Evolutionary conservation across 2,797 vertebrate species (phyloP).

Genomic region (Dallia pectoralis): DNA sequence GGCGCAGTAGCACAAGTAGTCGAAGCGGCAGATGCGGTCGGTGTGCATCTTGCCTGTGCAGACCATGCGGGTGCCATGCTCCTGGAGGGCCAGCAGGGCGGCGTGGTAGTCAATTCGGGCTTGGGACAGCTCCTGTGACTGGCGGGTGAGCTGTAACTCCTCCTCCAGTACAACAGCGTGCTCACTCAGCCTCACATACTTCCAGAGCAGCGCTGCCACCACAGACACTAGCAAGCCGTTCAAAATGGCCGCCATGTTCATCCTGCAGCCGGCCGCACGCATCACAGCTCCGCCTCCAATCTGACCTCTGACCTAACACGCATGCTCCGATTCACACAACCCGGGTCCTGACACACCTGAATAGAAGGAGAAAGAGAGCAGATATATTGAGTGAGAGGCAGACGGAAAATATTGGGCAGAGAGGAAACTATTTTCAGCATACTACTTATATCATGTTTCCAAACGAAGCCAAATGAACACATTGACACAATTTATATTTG

Average conservation of each 20-base stretch:
- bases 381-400: neutral
- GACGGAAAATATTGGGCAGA: neutral
- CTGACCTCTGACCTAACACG: slow-evolving; percentile 41
- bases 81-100: slow-evolving; percentile 85
- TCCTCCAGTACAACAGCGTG: slow-evolving; percentile 84
- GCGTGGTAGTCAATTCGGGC: slow-evolving; percentile 86
- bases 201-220: slow-evolving; percentile 93
- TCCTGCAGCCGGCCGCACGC: slow-evolving; percentile 79
- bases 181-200: slow-evolving; percentile 85
- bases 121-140: slow-evolving; percentile 82
- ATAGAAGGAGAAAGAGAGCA: neutral
- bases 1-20: slow-evolving; percentile 92
- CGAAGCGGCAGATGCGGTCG: slow-evolving; percentile 92
- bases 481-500: neutral
- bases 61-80: slow-evolving; percentile 94
- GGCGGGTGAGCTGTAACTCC: slow-evolving; percentile 81
- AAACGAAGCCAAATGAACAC: neutral
- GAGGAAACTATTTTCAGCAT: neutral
- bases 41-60: slow-evolving; percentile 97
- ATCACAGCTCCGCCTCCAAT: slow-evolving; percentile 64
- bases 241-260: slow-evolving; percentile 88
- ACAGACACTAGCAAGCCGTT: slow-evolving; percentile 92
- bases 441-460: neutral
- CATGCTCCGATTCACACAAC: slow-evolving; percentile 30
- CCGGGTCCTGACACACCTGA: slow-evolving; percentile 18